phyloP scores from a whole-genome alignment of 2,113 vertebrate genomes.

The Jaculus jaculus region DNA sequence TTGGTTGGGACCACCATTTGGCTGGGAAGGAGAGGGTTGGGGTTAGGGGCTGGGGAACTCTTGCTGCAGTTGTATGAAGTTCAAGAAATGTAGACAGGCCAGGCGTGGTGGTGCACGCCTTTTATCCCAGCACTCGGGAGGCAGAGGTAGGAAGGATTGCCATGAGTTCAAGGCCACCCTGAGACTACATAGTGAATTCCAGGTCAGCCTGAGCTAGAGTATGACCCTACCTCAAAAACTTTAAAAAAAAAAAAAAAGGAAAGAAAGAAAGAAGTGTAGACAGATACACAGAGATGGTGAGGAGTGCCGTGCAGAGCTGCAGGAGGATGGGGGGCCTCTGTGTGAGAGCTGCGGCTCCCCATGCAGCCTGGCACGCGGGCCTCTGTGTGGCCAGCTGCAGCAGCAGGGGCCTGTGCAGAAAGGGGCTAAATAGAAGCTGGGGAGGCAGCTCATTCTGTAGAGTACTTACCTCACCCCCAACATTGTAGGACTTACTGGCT shows the following conservation, averaged over 20 bases:
- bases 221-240: too few species aligned
- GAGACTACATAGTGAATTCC: too few species aligned
- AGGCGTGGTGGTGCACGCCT: too few species aligned
- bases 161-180: too few species aligned
- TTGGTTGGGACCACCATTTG: fast-evolving
- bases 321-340: neutral
- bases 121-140: too few species aligned
- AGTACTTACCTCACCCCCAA: too few species aligned
- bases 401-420: neutral
- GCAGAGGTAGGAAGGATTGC: too few species aligned
- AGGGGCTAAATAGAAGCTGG: neutral
- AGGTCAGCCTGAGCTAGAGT: too few species aligned
- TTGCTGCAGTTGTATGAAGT: neutral
- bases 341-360: neutral
- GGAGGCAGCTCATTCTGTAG: neutral
- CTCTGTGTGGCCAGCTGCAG: too few species aligned
- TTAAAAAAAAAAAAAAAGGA: too few species aligned
- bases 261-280: neutral
- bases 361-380: too few species aligned
- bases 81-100: neutral
- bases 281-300: fast-evolving
- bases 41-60: neutral
- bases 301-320: neutral
- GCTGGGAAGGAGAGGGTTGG: neutral
- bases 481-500: too few species aligned